Conservation (phyloP, 2,113 vertebrate species). For the Syngnathus typhle region DNA sequence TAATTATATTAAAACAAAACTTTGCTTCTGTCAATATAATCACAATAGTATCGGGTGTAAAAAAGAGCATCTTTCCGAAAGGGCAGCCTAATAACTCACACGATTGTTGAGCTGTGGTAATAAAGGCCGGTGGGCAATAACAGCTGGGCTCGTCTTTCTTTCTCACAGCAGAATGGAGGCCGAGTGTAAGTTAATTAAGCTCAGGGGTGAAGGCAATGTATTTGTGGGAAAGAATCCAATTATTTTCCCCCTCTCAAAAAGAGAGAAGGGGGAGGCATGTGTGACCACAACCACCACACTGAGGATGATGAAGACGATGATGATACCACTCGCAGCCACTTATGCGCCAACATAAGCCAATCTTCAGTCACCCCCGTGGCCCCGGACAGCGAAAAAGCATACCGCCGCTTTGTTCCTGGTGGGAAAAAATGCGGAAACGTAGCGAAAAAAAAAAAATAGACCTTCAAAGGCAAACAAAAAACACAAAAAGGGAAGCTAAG, state of each 20-base stretch:
- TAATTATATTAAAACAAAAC: not conserved
- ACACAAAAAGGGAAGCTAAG: slow-evolving; percentile 34
- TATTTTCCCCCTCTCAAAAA: slow-evolving; percentile 70
- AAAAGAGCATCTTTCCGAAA: slow-evolving; percentile 43
- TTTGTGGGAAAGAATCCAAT: slow-evolving; percentile 84
- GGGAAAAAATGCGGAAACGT: slow-evolving; percentile 40
- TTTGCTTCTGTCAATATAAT: not conserved
- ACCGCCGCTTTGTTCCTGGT: slow-evolving; percentile 25
- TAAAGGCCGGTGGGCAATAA: slow-evolving; percentile 67
- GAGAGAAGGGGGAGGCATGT: slow-evolving; percentile 34
- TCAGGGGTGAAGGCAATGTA: slow-evolving; percentile 76
- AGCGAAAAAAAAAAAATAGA: slow-evolving; percentile 21
- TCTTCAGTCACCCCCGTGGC: slow-evolving; percentile 28
- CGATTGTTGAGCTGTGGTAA: slow-evolving; percentile 55
- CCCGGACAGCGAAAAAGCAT: slow-evolving; percentile 8
- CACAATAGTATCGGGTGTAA: not conserved
- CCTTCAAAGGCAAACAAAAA: slow-evolving; percentile 68
- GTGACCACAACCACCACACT: slow-evolving; percentile 37
- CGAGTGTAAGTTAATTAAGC: slow-evolving; percentile 76
- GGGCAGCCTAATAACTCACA: slow-evolving; percentile 63
- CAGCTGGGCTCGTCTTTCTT: slow-evolving; percentile 60
- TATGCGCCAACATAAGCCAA: slow-evolving; percentile 48
- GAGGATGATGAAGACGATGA: slow-evolving; percentile 58
- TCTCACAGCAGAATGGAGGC: slow-evolving; percentile 56
- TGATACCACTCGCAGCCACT: slow-evolving; percentile 67